A percentile compares a stretch with the other conserved stretches of the same genome.
Evolutionary conservation across 1,140 invertebrate genomes (phyloP).

Genomic region (Cryptotermes secundus): DNA sequence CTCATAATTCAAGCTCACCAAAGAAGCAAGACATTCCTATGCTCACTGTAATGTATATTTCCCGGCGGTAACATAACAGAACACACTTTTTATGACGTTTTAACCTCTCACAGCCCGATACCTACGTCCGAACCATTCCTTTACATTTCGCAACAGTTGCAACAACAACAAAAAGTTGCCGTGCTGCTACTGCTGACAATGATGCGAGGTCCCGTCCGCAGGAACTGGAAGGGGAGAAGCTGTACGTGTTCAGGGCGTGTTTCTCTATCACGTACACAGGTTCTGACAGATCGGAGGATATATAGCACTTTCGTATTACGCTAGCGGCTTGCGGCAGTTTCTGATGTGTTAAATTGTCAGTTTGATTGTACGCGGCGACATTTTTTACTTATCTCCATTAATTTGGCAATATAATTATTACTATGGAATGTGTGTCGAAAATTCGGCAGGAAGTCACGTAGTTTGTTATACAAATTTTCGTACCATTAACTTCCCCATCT

Average conservation of each 20-base stretch:
- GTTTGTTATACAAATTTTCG: too few relatives aligned
- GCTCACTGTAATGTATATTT: not conserved
- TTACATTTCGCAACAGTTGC: not conserved
- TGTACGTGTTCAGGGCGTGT: not conserved
- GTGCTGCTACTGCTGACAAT: not conserved
- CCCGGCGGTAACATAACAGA: not conserved
- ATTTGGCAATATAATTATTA: too few relatives aligned
- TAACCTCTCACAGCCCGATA: not conserved
- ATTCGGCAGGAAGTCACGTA: too few relatives aligned
- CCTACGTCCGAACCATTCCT: not conserved
- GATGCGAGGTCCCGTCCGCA: not conserved
- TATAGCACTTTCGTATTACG: too few relatives aligned
- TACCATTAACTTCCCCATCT: too few relatives aligned
- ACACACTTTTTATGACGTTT: slow-evolving; percentile 1
- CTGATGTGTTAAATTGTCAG: too few relatives aligned
- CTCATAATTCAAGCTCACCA: not conserved
- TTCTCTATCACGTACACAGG: too few relatives aligned
- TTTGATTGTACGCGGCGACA: too few relatives aligned
- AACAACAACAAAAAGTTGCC: not conserved
- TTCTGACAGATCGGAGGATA: too few relatives aligned
- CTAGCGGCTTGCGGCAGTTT: too few relatives aligned
- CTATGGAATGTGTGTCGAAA: too few relatives aligned
- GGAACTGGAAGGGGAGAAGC: not conserved
- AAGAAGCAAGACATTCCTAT: not conserved
- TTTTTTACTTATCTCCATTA: too few relatives aligned